phyloP scores from a whole-genome alignment of 2,797 vertebrate species.

The Fistularia tabacaria region DNA sequence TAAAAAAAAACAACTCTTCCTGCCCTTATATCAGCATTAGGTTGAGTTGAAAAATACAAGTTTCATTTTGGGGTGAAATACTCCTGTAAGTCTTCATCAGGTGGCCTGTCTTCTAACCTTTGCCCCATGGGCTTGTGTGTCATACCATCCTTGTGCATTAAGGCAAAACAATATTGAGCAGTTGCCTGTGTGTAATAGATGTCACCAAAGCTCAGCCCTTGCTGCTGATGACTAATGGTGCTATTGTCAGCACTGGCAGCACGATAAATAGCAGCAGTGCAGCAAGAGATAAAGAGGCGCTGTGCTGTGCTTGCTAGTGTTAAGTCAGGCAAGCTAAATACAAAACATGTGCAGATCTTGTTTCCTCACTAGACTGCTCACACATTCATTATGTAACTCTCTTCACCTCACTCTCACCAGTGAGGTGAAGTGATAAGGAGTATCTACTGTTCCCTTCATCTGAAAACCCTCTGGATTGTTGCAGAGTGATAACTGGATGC shows the following conservation, averaged over 20 bases:
- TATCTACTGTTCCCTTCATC: slow-evolving; percentile 24
- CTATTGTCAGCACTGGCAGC: slow-evolving; percentile 67
- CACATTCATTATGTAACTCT: slow-evolving; percentile 59
- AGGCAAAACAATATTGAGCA: slow-evolving; percentile 36
- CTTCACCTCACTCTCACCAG: slow-evolving; percentile 9
- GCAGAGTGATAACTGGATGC: neutral
- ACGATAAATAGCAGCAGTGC: slow-evolving; percentile 74
- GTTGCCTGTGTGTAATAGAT: slow-evolving; percentile 51
- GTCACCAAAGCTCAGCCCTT: slow-evolving; percentile 40
- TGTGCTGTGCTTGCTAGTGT: slow-evolving; percentile 26
- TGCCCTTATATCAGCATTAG: no score
- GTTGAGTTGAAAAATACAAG: no score
- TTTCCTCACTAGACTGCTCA: slow-evolving; percentile 27
- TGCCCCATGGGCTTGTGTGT: slow-evolving; percentile 1
- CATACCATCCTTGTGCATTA: slow-evolving; percentile 24
- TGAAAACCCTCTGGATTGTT: neutral
- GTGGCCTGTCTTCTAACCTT: slow-evolving; percentile 15
- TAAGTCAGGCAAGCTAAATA: slow-evolving; percentile 54
- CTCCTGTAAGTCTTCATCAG: neutral
- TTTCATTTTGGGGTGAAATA: no score
- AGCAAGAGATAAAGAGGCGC: slow-evolving; percentile 65
- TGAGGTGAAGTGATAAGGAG: slow-evolving; percentile 45
- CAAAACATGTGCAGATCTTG: slow-evolving; percentile 55
- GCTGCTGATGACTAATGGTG: slow-evolving; percentile 72
- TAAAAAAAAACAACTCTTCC: no score